Evolutionary conservation across 2,113 vertebrate species (phyloP), one percentile per base, ranked within the genome.

Genomic region (Neodontobutis hainanensis): DNA sequence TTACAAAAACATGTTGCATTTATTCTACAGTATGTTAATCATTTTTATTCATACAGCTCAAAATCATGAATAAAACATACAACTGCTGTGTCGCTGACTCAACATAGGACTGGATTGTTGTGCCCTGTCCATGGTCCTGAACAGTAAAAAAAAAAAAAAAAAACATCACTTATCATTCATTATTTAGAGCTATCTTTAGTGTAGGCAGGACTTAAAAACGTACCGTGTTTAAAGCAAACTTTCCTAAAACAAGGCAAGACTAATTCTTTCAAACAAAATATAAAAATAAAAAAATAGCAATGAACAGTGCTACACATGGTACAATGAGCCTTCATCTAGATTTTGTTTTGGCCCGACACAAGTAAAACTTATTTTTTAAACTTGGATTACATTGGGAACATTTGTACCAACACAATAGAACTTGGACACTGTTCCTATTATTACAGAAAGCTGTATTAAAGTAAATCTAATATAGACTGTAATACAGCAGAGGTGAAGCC

Each of bases 381-480:
- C 11, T 55, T 36, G 12, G 51, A 1, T 34, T 16, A 38, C 14
- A 11, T 14, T 61, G 12, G 11, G 61, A 53, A 43, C 47, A 43
- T 47, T 49, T 50, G 45, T 61, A 16, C 48, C 53, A 52, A 49
- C 59, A 35, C n/a, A 34, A 8, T 15, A 44, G 16, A 19, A 40
- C 35, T 35, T 16, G 32, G 32, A 46, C 63, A 55, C 52, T 53
- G 35, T 61, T 16, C n/a, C 32, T 61, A 10, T 70, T 40, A 62
- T 69, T 66, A 48, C 69, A 46, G 69, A 75, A 55, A 65, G 43
- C 52, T 38, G 38, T 69, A 55, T 75, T 32, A 38, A 74, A 64
- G 8, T 27, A 59, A 77, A 72, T 79, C 64, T 70, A 70, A 78
- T 74, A 61, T 52, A 16, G 14, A 38, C 47, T 64, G 42, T 82